Conservation (phyloP, 2,113 vertebrate genomes). For the Jaculus jaculus region DNA sequence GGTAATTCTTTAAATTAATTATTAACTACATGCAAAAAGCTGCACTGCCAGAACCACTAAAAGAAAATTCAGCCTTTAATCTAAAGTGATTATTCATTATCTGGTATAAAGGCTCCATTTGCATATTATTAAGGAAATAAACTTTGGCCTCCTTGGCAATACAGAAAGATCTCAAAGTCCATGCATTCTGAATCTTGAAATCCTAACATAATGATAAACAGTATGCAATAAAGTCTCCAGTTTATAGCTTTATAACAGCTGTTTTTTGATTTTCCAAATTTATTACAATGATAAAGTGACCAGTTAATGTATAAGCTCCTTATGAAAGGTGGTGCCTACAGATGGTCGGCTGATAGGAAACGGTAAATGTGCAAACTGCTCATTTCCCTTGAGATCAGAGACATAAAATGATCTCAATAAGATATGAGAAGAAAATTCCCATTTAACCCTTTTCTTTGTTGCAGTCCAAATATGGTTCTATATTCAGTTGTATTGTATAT, state of each 20-base stretch:
- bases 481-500: neutral
- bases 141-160: constrained; percentile 84
- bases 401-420: constrained; percentile 81
- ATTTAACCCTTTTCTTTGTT: constrained; percentile 61
- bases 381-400: constrained; percentile 78
- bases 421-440: constrained; percentile 71
- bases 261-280: constrained; percentile 84
- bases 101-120: constrained; percentile 82
- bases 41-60: constrained; percentile 83
- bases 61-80: constrained; percentile 85
- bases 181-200: constrained; percentile 80
- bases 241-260: constrained; percentile 85
- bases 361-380: constrained; percentile 81
- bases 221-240: constrained; percentile 81
- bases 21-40: constrained; percentile 85
- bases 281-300: constrained; percentile 86
- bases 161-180: constrained; percentile 75
- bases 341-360: constrained; percentile 86
- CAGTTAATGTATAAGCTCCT: constrained; percentile 85
- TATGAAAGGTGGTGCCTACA: constrained; percentile 84
- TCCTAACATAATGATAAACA: constrained; percentile 82
- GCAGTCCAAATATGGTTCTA: neutral
- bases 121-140: constrained; percentile 87
- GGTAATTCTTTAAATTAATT: constrained; percentile 89
- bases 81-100: constrained; percentile 86